Percentiles rank a stretch among this genome's conserved stretches.
phyloP scores from a whole-genome alignment of 2,888 invertebrate species.

The Ashinkailepas kermadecensis region DNA sequence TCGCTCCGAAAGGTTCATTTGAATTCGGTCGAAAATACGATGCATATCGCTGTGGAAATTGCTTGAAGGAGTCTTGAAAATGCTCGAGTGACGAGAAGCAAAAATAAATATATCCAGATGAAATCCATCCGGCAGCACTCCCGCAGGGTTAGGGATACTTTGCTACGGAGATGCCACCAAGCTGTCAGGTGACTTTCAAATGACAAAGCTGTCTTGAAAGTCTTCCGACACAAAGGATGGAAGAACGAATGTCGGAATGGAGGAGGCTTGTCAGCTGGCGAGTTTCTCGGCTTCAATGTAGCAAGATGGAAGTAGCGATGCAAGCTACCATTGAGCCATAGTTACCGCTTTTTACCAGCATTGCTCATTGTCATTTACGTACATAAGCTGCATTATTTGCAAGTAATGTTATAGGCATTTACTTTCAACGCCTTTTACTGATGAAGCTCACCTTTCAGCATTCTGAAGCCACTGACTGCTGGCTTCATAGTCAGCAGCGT shows the following conservation, averaged over 20 bases:
- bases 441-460: too few species aligned
- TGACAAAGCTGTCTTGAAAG: background rate
- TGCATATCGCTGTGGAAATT: slow-evolving; percentile 12
- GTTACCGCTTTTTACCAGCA: background rate
- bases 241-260: background rate
- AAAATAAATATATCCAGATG: background rate
- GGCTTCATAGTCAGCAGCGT: too few species aligned
- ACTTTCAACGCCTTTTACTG: background rate
- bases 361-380: background rate
- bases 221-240: background rate
- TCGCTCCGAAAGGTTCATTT: background rate
- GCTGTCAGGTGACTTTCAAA: background rate
- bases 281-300: too few species aligned
- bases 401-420: background rate
- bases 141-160: background rate
- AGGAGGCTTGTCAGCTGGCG: background rate
- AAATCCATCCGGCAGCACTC: background rate
- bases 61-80: slow-evolving; percentile 12
- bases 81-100: slow-evolving; percentile 5
- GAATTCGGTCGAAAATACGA: slow-evolving; percentile 15
- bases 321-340: background rate
- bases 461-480: too few species aligned
- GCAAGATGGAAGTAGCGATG: background rate
- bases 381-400: background rate
- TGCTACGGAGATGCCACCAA: background rate